Evolutionary conservation across 1,140 invertebrate species (phyloP), one percentile per base, ranked within the genome.

Genomic region (Halyomorpha halys): DNA sequence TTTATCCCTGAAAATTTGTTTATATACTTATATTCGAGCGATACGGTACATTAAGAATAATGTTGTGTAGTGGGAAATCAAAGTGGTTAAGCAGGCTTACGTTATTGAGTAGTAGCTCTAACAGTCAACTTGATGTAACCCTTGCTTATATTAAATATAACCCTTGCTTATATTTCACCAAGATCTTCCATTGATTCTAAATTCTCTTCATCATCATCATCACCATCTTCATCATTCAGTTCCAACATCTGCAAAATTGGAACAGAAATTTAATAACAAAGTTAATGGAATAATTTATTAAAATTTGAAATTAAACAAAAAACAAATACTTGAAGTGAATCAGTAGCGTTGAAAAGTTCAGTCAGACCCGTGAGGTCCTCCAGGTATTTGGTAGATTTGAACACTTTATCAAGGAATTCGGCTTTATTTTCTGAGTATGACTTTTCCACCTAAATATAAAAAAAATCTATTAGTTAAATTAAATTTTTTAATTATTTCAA

Each of bases 331-430:
- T 63, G 34, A 19, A 63, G 23, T 0, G 19, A 25, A 72, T 86
- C 81, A 16, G 82, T 79, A 21, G 80, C 76, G 39, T 81, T 77
- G 53, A 89, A 82, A 61, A 94, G 76, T 69, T 89, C 80, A 8
- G 85, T 84, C 11, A 97, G 76, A 0, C 93, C 93, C 5, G 92
- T 91, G 0, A 97, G 71, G 69, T 90, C 84, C 77, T 97, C 94
- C 59, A 98, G 78, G 76, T 88, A 90, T 68, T 82, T 84, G 2
- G 89, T 84, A 70, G 86, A 83, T 72, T 94, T 87, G 70, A 96
- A 94, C 0, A 89, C 91, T 69, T 89, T 83, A 8, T 91, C 69
- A 18, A 98, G 73, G 74, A 98, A 97, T 1, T 84, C 81, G 64
- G 86, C 83, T 0, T 86, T 85, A 2, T 85, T 77, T 25, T 75